Evolutionary conservation across 2,113 vertebrate species (phyloP), one percentile per base, ranked within the genome.

Genomic region (Oceanites oceanicus): DNA sequence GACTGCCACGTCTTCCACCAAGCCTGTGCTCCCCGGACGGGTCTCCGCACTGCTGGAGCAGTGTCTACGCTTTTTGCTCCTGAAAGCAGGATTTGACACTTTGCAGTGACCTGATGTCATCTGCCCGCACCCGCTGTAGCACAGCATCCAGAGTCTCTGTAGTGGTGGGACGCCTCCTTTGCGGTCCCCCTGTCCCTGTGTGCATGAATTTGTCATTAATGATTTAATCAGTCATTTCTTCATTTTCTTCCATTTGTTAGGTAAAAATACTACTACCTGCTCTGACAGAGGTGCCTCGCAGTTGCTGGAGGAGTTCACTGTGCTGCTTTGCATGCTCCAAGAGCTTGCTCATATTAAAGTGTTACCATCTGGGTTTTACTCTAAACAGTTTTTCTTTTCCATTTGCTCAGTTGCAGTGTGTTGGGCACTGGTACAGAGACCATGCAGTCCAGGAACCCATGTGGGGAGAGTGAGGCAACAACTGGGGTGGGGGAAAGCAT

Each of bases 401-500:
- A 3, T 47, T 47, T 55, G 30, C 18, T 77, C 11, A 6, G 0
- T 12, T 16, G 34, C 59, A 30, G n/a, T 8, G 8, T 19, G 4
- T 13, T 6, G 25, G 81, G 50, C 59, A 27, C 20, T 22, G 40
- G 45, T 26, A 25, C 47, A 25, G 58, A 36, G 42, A 23, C 45
- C 20, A 2, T 5, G 12, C 17, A 15, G 29, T 19, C 50, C 67
- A 34, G 66, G 67, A 65, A 36, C 36, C 44, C 42, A 26, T 0
- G 0, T 10, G 67, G 40, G 13, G 58, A 18, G 42, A 42, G 34
- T 1, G 20, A 47, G 21, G 45, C 25, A 49, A 18, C 4, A 0
- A 13, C 36, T 36, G 32, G 15, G 42, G 18, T 13, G 15, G 40
- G 38, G 44, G 23, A 5, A 23, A 17, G 40, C 30, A 15, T 1